Percentiles rank a stretch among this genome's conserved stretches.
Evolutionary conservation across 2,113 vertebrate genomes (phyloP).

Genomic region (Aramus guarauna): DNA sequence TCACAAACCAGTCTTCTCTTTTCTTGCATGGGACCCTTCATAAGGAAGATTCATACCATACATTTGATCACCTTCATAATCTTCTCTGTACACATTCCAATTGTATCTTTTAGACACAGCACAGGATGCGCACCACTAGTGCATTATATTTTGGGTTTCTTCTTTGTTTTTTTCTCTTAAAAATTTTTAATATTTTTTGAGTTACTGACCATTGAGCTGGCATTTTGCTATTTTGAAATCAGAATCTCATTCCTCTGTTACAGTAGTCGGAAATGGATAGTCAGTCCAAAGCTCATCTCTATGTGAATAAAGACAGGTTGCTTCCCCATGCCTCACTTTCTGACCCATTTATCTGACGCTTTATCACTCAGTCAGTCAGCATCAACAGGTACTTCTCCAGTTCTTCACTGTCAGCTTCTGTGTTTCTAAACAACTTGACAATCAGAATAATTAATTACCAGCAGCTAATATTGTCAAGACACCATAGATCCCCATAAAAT

Average conservation of each 20-base stretch:
- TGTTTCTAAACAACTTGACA: not conserved
- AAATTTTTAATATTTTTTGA: not conserved
- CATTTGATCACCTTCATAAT: not conserved
- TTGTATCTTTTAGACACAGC: not conserved
- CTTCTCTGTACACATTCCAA: not conserved
- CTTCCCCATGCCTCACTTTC: not conserved
- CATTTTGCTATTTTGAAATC: not conserved
- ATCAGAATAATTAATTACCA: not conserved
- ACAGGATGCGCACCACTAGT: not conserved
- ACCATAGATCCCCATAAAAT: not conserved
- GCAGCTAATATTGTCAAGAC: not conserved
- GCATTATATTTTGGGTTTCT: not conserved
- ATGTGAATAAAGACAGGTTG: not conserved
- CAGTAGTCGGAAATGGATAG: not conserved
- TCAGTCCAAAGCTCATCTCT: not conserved
- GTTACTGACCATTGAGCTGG: not conserved
- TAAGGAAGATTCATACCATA: not conserved
- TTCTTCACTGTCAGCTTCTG: not conserved
- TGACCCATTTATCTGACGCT: not conserved
- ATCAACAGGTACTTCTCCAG: not conserved
- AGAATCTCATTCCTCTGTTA: not conserved
- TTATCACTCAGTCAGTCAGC: not conserved
- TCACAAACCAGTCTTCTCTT: not conserved
- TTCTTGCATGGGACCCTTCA: not conserved
- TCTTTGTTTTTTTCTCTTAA: not conserved